These are phyloP conservation scores for Calidris pygmaea DNA, from an alignment of 2,113 vertebrate genomes.

Conservation along the genomic window DNA sequence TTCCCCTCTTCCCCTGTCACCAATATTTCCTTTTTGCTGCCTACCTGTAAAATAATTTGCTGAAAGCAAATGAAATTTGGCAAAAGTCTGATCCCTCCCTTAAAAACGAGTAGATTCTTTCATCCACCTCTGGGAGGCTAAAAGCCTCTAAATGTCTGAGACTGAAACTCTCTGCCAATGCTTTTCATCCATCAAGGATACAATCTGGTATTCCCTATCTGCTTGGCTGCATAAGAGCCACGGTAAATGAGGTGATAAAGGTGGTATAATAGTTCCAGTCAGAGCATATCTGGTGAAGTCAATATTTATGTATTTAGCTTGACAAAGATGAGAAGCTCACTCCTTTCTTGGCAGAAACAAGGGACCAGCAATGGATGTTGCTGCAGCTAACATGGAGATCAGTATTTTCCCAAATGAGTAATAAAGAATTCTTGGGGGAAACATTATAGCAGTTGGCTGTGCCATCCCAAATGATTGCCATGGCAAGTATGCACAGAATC, in stretches of 20 bases:
- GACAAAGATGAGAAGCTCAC: not conserved
- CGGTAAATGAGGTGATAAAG: not conserved
- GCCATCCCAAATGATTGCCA: constrained; percentile 24
- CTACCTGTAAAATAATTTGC: not conserved
- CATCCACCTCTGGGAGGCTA: not conserved
- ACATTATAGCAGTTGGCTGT: constrained; percentile 24
- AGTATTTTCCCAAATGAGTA: constrained; percentile 3
- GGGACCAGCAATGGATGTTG: not conserved
- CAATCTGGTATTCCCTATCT: not conserved
- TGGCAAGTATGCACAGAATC: not conserved
- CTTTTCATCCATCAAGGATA: not conserved
- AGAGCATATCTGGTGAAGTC: not conserved
- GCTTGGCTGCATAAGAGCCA: not conserved
- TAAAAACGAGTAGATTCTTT: not conserved
- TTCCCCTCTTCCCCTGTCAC: not conserved
- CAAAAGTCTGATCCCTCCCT: not conserved
- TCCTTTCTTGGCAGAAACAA: constrained; percentile 11
- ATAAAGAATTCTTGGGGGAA: constrained; percentile 27
- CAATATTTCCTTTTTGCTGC: not conserved
- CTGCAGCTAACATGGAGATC: not conserved
- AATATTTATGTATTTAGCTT: not conserved
- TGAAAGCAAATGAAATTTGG: not conserved
- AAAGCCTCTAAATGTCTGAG: not conserved
- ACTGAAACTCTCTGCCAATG: not conserved
- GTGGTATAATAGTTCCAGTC: not conserved